Percentiles rank a stretch among this genome's conserved stretches.
These are phyloP conservation scores for Sphaerodactylus townsendi DNA, from an alignment of 2,113 vertebrate genomes.

Conservation along the genomic window DNA sequence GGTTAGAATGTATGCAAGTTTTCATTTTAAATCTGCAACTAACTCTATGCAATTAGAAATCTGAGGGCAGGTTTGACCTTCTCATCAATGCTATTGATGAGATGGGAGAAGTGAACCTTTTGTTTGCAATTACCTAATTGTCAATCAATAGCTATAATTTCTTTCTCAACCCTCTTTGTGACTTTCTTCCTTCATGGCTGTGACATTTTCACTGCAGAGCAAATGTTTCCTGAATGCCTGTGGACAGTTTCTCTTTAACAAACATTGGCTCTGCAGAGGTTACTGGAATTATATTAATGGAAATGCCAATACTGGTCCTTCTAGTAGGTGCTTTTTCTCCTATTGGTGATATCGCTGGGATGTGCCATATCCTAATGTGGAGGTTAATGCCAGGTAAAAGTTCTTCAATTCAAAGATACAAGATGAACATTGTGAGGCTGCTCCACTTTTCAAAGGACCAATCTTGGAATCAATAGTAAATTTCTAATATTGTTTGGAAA, in stretches of 20 bases:
- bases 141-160: conserved; percentile 31
- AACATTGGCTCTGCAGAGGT: not conserved
- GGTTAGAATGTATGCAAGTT: not conserved
- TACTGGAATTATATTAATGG: not conserved
- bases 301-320: not conserved
- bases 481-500: conserved; percentile 40
- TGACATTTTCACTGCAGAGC: conserved; percentile 17
- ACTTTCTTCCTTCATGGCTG: conserved; percentile 9
- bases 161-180: not conserved
- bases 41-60: conserved; percentile 6
- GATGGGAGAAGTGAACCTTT: conserved; percentile 12
- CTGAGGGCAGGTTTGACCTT: conserved; percentile 6
- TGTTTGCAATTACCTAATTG: conserved; percentile 33
- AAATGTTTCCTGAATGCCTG: conserved; percentile 5
- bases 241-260: conserved; percentile 25
- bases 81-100: conserved; percentile 2
- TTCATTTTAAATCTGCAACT: not conserved
- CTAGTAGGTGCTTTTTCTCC: conserved; percentile 1
- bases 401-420: conserved; percentile 27
- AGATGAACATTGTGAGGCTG: conserved; percentile 8
- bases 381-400: not conserved
- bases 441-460: conserved; percentile 23
- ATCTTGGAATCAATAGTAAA: conserved; percentile 29
- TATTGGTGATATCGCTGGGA: not conserved
- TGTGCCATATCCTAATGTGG: not conserved